Base-by-base conservation (phyloP, 1,140 invertebrate species). In the Neodiprion lecontei region DNA sequence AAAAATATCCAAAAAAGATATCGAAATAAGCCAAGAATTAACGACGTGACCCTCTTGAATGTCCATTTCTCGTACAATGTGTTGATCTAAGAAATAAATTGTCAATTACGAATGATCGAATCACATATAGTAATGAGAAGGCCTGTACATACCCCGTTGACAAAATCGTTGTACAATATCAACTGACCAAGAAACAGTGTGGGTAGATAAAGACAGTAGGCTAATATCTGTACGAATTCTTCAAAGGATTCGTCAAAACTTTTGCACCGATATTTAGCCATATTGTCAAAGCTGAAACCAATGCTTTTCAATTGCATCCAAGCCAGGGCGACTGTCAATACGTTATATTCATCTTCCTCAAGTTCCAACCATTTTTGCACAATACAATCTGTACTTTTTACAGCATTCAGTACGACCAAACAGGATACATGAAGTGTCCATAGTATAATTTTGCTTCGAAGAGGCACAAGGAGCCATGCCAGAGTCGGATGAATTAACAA, bases 141-240 rank as follows among this genome's bases (percentile, higher is more conserved):
- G 74, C 75, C 77, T 78, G 67, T 75, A 85, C 85, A 80, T 85
- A 92, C 91, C 75, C 90, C 88, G 40, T 85, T 73, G 40, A 88
- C 78, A 88, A 93, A 95, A 80, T 93, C 90, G 77, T 92, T 89
- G 88, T 94, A 96, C 7, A 93, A 88, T 76, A 97, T 91, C 70
- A 96, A 88, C 28, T 96, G 96, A 67, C 96, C 96, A 76, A 92
- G 90, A 78, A 94, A 93, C 66, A 95, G 89, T 10, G 93, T 89
- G 47, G 96, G 96, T 65, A 96, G 90, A 85, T 97, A 97, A 76
- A 96, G 91, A 75, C 91, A 91, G 82, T 97, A 97, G 48, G 92
- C 90, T 23, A 94, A 80, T 76, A 91, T 90, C 40, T 91, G 79
- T 7, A 88, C 50, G 68, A 91, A 84, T 73, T 88, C 80, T 17